Evolutionary conservation across 2,888 invertebrate species (phyloP), one percentile per base, ranked within the genome.

Genomic region (Dryobotodes eremita): DNA sequence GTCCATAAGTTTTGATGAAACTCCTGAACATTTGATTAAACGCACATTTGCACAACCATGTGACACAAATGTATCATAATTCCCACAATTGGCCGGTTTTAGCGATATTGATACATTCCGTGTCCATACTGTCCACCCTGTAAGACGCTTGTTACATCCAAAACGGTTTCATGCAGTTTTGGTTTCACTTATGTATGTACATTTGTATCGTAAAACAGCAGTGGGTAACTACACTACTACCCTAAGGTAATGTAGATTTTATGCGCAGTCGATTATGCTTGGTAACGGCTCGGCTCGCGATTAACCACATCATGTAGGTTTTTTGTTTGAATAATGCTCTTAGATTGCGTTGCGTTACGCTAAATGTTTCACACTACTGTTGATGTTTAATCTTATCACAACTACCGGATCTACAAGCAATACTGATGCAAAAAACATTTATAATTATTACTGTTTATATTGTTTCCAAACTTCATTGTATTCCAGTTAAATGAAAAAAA

Each of bases 191-290:
- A 77, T 8, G 53, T 31, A 46, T n/a, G 10, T 17, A 57, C 48
- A 15, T 65, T 31, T 15, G 26, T 42, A 57, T 66, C 36, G 36
- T 26, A 48, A 55, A 77, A 17, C 13, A 11, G 23, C 42, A 62
- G 10, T 42, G 7, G 36, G 7, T 42, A 46, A 46, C 1, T 61
- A 65, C 31, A 46, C 6, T 48, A 57, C 36, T 31, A n/a, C 4
- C 46, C 26, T 57, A 66, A 17, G 46, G n/a, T 31, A 46, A 80
- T 57, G 55, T 61, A 84, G 53, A 73, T 85, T 55, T 53, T 55
- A 82, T 76, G 73, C 59, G n/a, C 53, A 61, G 15, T 69, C 15
- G 23, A 62, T 70, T 69, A 70, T 59, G 57, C 59, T 23, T 20
- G 42, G 77, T 55, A 65, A 53, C 13, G 11, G 48, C 17, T 65